Percentiles rank a stretch among this genome's conserved stretches.
These are phyloP conservation scores for Philopotamus ludificatus DNA, from an alignment of 1,140 invertebrate species.

Conservation along the genomic window DNA sequence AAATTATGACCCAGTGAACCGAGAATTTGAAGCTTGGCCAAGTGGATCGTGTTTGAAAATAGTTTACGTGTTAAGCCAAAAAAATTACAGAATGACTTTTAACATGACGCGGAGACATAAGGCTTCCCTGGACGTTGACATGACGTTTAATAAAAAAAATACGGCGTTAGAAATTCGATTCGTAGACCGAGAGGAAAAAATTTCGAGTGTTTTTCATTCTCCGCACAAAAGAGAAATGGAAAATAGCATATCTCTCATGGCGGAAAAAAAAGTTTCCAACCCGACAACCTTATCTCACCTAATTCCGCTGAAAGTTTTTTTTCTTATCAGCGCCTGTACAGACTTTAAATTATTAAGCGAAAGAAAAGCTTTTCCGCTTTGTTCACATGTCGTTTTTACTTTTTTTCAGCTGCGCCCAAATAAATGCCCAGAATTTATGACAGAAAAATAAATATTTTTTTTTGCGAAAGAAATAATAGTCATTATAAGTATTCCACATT, in stretches of 20 bases:
- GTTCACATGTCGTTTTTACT: too few relatives aligned
- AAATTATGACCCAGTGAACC: not conserved
- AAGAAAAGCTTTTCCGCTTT: not conserved
- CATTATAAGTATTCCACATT: too few relatives aligned
- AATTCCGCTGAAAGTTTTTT: not conserved
- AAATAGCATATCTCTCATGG: too few relatives aligned
- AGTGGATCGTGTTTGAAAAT: not conserved
- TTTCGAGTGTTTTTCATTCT: too few relatives aligned
- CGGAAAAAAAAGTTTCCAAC: not conserved
- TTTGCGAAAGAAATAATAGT: too few relatives aligned
- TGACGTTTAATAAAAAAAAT: not conserved
- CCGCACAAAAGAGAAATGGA: too few relatives aligned
- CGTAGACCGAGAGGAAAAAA: too few relatives aligned
- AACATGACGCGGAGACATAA: not conserved
- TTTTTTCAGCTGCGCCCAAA: too few relatives aligned
- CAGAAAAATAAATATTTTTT: too few relatives aligned
- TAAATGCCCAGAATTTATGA: too few relatives aligned
- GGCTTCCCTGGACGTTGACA: not conserved
- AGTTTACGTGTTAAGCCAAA: not conserved
- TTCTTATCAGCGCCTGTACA: not conserved
- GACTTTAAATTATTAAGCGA: not conserved
- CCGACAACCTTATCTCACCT: not conserved
- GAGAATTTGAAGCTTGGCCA: not conserved
- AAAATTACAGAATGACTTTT: not conserved
- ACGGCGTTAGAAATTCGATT: too few relatives aligned